Evolutionary conservation across 64 coral and sea anemone genomes (phyloP).

Genomic region (Montipora capricornis): DNA sequence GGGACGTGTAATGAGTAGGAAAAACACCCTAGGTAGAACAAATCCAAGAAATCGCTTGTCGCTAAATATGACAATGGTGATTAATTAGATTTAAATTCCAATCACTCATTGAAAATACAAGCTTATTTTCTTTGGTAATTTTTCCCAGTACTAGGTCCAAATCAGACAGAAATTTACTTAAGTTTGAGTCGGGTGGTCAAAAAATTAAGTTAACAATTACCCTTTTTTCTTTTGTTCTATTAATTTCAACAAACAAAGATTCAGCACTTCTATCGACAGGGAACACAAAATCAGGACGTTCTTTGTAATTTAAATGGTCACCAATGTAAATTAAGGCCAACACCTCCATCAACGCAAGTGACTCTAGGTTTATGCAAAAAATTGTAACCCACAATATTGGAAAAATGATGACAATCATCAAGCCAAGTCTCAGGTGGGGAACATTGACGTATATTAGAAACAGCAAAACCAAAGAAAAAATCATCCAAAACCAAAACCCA

Average conservation of each 20-base stretch:
- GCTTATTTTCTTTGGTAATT: constrained; percentile 68
- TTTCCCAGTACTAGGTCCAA: constrained; percentile 58
- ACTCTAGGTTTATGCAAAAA: constrained; percentile 60
- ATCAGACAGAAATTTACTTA: constrained; percentile 51
- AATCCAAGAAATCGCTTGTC: constrained; percentile 45
- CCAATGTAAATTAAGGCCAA: constrained; percentile 48
- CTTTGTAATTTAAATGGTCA: constrained; percentile 63
- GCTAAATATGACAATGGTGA: constrained; percentile 11
- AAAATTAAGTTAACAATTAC: constrained; percentile 48
- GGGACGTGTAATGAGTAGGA: not conserved
- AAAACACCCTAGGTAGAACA: constrained; percentile 55
- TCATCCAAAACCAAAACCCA: too few species aligned
- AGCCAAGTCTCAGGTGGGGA: constrained; percentile 54
- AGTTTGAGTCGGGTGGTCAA: constrained; percentile 27
- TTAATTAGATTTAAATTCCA: constrained; percentile 79
- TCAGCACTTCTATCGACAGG: constrained; percentile 29
- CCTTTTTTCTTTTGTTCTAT: constrained; percentile 38
- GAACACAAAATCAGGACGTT: constrained; percentile 31
- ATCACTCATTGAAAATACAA: constrained; percentile 50
- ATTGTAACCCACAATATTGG: constrained; percentile 12
- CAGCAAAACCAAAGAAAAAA: too few species aligned
- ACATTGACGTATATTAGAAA: too few species aligned
- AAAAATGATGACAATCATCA: constrained; percentile 18
- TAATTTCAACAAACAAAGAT: constrained; percentile 72
- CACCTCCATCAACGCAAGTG: constrained; percentile 33